Evolutionary conservation across 2,797 vertebrate genomes (phyloP), one percentile per base, ranked within the genome.

Genomic region (Lindbergichthys nudifrons): DNA sequence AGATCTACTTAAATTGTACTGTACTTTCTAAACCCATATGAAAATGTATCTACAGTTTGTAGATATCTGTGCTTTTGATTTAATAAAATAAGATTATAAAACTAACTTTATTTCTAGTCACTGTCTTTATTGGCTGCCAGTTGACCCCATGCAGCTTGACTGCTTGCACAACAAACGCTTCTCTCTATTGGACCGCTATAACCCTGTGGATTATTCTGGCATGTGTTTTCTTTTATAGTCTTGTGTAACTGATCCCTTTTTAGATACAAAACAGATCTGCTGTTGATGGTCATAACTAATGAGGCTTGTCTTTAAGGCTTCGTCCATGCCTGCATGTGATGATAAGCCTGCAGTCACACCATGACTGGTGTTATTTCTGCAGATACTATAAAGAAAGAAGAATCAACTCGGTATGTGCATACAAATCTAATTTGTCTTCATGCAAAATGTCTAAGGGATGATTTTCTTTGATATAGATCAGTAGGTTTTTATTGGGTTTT

Each of bases 1-100:
- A 91, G 86, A 88, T 92, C 86, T 94, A 93, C 90, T 93, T 93
- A 90, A 93, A 94, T 92, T 95, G 93, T 95, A 95, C 93, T 95
- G 93, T 95, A 95, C 93, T 95, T 95, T 94, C 87, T 95, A 93
- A 94, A 93, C 92, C 84, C 89, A 89, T 89, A 89, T 89, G 88
- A 84, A 90, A 91, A 91, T 89, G 75, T 91, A 93, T 96, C 93
- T 94, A 93, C 94, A 91, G 53, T 92, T 92, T 94, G 93, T 95
- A 95, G 93, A 90, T 92, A 92, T 88, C 80, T 93, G 90, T 92
- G 91, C 90, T 93, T 94, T 93, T 93, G 92, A 89, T 93, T 95
- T 92, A 95, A 93, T 95, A 94, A 95, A 94, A 94, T 81, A 85
- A 87, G 86, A 76, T 82, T 83, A 81, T 89, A 73, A 81, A 87